Evolutionary conservation across 2,797 vertebrate species (phyloP), one percentile per base, ranked within the genome.

Genomic region (Limnodromus scolopaceus): DNA sequence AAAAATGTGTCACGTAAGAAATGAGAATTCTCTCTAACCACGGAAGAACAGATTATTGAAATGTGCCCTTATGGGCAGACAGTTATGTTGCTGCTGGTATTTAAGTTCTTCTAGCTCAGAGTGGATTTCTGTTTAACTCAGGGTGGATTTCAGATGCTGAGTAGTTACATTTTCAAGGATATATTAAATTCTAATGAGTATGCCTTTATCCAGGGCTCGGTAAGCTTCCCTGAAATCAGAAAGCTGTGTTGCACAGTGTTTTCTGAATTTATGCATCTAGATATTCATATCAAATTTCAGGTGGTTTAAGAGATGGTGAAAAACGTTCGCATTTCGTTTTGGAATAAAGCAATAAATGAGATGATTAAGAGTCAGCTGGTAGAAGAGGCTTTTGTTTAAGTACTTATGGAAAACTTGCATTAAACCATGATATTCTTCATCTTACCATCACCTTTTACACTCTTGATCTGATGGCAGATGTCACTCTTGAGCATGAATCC

Each of bases 401-500:
- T 34, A 54, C 74, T 89, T 68, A 30, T 0, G 5, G 43, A 93
- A 87, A 86, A 78, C 49, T 93, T 91, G 23, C 60, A 93, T 92
- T 95, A 61, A 88, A 80, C 22, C 43, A 28, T 46, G 15, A 27
- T 75, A 57, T 60, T 79, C 64, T 83, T 92, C 58, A 69, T 75
- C n/a, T 84, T 92, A 20, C 43, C 53, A 30, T 92, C 77, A 66
- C 36, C n/a, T 79, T 54, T 79, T 69, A 61, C 36, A 43, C 49
- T 86, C 76, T 64, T 84, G 69, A 69, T 95, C 76, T 86, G 80
- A 61, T 94, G 92, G 85, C 87, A 95, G 95, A 84, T 96, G 92
- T 93, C 93, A 93, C 64, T 96, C 79, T 84, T 68, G 61, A 81
- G 43, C n/a, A 36, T 80, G 76, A 89, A 84, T 84, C 38, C 69